Evolutionary conservation across 2,113 vertebrate species (phyloP).

Genomic region (Paradisaea rubra): DNA sequence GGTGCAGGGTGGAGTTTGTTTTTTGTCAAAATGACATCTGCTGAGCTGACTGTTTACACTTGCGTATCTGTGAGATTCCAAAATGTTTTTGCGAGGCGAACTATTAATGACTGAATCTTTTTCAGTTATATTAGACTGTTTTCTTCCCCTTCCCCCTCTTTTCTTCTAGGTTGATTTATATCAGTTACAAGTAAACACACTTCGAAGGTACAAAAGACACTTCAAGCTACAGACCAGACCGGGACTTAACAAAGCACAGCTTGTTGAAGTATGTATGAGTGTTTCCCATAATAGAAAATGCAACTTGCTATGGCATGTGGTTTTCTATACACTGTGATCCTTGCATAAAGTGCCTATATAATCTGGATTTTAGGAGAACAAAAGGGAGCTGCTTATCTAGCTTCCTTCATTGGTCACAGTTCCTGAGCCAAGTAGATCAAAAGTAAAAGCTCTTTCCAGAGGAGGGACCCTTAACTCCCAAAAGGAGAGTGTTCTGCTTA

Average conservation of each 20-base stretch:
- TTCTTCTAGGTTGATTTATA: conserved; percentile 80
- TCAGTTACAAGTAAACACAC: conserved; percentile 84
- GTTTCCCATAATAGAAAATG: conserved; percentile 22
- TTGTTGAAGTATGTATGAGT: conserved; percentile 78
- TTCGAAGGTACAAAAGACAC: conserved; percentile 84
- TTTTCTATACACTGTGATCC: neutral
- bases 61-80: neutral
- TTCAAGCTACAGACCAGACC: conserved; percentile 84
- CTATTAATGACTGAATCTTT: neutral
- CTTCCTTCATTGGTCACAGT: neutral
- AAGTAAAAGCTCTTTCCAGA: neutral
- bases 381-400: conserved; percentile 11
- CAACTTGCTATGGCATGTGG: neutral
- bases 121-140: neutral
- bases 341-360: neutral
- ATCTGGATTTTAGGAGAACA: neutral
- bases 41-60: neutral
- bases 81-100: accelerated
- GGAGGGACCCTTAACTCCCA: neutral
- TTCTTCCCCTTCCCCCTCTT: neutral
- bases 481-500: neutral
- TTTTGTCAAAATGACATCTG: neutral
- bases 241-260: conserved; percentile 84
- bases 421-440: neutral
- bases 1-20: neutral